Base-by-base conservation (phyloP, 2,888 invertebrate genomes). In the Cepaea hortensis region DNA sequence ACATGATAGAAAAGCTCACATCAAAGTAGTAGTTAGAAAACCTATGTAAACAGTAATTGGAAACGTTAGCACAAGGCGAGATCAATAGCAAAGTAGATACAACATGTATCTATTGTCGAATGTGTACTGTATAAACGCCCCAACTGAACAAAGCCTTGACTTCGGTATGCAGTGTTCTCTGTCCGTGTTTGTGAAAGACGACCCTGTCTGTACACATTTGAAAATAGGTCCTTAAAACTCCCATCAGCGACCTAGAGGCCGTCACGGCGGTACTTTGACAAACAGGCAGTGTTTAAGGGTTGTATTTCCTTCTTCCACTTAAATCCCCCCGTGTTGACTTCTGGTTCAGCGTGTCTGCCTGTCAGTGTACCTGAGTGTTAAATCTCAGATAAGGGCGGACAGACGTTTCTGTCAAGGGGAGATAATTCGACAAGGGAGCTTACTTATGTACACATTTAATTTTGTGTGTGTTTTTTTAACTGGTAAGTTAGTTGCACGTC, bases 161-260 rank as follows among this genome's bases (percentile, higher is more conserved):
- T 62, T 62, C 35, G 5, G 62, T 61, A 62, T 79, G 68, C n/a
- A 20, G 68, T n/a, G 68, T 68, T 4, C 68, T n/a, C 68, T 4
- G 20, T 68, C n/a, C 5, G 46, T 79, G 35, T 79, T 61, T 79
- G 18, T 62, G 4, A 62, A 11, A 0, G 62, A 35, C 18, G 79
- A 79, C 79, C 62, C 35, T 79, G 77, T 35, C 55, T 55, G 55
- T 55, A 11, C 35, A 35, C 62, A 62, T 35, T 20, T 79, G 4
- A 35, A 35, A 77, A 61, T 55, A 77, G 55, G n/a, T 23, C 55
- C 13, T n/a, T 23, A 3, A n/a, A 55, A 20, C 23, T 62, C 79
- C 35, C 79, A 35, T 62, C 55, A 79, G 79, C 79, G 62, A 79
- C 62, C 35, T 79, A 4, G 46, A 79, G 62, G 23, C 46, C 23